Conservation (phyloP, 2,797 vertebrate genomes). For the Diceros bicornis region DNA sequence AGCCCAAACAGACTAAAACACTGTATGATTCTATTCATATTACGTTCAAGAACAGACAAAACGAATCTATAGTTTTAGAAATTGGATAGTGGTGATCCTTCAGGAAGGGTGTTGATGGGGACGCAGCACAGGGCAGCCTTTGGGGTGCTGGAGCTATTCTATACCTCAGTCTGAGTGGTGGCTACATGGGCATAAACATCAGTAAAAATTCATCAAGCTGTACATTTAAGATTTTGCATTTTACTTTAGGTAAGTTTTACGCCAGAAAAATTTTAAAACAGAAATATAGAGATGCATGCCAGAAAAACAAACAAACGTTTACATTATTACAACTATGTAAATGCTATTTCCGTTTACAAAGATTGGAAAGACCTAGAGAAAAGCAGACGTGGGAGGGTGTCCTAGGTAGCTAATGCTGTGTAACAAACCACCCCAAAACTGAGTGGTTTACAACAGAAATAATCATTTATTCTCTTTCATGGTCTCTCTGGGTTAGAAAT, state of each 20-base stretch:
- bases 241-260: background rate
- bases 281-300: background rate
- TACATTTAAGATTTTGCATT: background rate
- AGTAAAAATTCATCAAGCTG: background rate
- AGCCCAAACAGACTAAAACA: background rate
- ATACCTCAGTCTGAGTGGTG: background rate
- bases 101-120: too few relatives aligned
- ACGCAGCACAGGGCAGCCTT: background rate
- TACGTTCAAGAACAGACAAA: background rate
- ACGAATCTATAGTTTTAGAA: background rate
- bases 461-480: background rate
- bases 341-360: background rate
- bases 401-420: background rate
- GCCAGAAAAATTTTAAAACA: background rate
- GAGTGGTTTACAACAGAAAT: background rate
- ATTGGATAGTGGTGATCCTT: background rate
- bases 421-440: background rate
- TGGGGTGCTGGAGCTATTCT: background rate
- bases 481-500: background rate
- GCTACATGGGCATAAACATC: background rate
- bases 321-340: background rate
- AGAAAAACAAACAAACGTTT: background rate
- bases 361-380: background rate
- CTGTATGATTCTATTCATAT: background rate
- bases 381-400: background rate